Evolutionary conservation across 2,797 vertebrate genomes (phyloP).

Genomic region (Micrastur ruficollis): DNA sequence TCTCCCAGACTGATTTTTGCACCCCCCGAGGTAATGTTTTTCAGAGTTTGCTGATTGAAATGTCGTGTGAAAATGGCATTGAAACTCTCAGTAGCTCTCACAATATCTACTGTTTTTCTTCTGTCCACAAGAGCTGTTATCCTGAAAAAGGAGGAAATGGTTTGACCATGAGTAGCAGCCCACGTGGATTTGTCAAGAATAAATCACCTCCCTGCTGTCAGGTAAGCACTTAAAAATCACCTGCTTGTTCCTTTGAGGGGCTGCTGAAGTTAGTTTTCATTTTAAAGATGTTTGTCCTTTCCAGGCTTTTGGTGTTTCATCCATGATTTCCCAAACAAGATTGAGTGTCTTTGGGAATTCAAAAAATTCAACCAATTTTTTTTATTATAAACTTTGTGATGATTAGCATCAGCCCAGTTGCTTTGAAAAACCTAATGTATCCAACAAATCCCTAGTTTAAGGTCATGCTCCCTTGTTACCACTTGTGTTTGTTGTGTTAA

Average conservation of each 20-base stretch:
- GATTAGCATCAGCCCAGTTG: neutral
- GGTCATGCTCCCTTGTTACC: neutral
- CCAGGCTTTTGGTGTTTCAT: neutral
- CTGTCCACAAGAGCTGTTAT: neutral
- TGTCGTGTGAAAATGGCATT: neutral
- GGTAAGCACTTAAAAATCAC: neutral
- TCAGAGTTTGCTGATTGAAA: neutral
- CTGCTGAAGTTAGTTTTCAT: neutral
- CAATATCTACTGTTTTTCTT: rapidly evolving
- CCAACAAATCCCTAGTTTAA: neutral
- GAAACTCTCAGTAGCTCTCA: neutral
- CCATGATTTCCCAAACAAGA: neutral
- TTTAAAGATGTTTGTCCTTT: neutral
- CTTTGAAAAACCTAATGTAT: neutral
- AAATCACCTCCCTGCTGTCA: neutral
- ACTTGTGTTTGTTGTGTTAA: neutral
- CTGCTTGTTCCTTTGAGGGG: neutral
- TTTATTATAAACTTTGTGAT: neutral
- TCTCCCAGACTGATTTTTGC: neutral
- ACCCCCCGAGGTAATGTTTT: neutral
- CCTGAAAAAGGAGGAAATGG: neutral
- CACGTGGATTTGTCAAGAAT: neutral
- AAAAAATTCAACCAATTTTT: neutral
- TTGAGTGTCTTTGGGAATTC: neutral
- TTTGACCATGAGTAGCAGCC: neutral